Evolutionary conservation across 2,888 invertebrate genomes (phyloP), one percentile per base, ranked within the genome.

Genomic region (Tiliacea citrago): DNA sequence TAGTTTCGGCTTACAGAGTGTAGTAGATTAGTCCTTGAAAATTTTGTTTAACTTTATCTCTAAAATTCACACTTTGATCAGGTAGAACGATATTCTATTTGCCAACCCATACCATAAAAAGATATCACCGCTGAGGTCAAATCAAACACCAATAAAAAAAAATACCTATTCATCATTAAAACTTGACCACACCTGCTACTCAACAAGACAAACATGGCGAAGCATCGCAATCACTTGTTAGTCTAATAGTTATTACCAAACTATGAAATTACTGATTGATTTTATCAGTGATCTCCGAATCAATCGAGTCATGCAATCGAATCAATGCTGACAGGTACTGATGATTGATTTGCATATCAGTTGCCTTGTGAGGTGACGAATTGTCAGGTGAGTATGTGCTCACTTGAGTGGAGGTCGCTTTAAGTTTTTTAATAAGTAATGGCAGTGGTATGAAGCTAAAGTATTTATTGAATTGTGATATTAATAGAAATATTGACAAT

Each of bases 271-370:
- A 65, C 24, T 71, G 81, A 82, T 82, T 70, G 82, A 79, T 85
- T 73, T 82, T 88, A 87, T 87, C 88, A 49, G 68, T 49, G 71
- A 75, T 82, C 60, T 65, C 72, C 63, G 71, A 70, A 81, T 79
- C 76, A 77, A 77, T 79, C 73, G 80, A 62, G 42, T 57, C 85
- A 66, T 77, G 87, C 84, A 87, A 88, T 86, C 75, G 84, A 73
- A 88, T 86, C 77, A 68, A 81, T 75, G 81, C 81, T 88, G 88
- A 87, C 86, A 88, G 83, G 53, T 57, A 51, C 58, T 70, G 77
- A 77, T 88, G 83, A 88, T 88, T 79, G 88, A 88, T 87, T 86
- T 82, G 57, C 85, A 86, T 88, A 82, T 81, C 78, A 83, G 75
- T 79, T 67, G 81, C 57, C 60, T 81, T 67, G 75, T 35, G 69